Base-by-base conservation (phyloP, 92 coral and sea anemone species). In the Palythoa caribaeorum region DNA sequence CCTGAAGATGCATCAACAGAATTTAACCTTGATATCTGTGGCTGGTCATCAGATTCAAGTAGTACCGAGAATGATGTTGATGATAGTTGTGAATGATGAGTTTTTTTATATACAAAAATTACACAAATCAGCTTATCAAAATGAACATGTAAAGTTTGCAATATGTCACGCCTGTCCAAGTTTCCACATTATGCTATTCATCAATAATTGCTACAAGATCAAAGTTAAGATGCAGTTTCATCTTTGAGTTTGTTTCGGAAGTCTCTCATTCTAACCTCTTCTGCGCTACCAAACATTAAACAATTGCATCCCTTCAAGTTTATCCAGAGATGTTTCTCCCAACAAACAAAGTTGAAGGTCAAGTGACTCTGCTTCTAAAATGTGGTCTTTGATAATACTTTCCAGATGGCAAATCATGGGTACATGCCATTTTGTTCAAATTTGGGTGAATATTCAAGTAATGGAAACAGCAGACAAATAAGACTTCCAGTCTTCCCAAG, bases 381-480 rank as follows among this genome's bases (percentile, higher is more conserved):
- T 73, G 50, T 73, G 54, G 75, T 71, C 75, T 37, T 71, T 71
- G 48, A 71, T 28, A 2, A 38, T 73, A 73, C 77, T 73, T 2
- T 2, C 53, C 77, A 73, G 3, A 38, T 28, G 51, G 48, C 77
- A 73, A 73, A 73, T 73, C 52, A 73, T 5, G 77, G 36, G 77
- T 5, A 73, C 77, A 73, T 21, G 77, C 39, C 38, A 35, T 74
- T 74, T 59, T 74, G 79, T 63, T 74, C 55, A n/a, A 28, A 38
- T 74, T 44, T 74, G 38, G 79, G 57, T 48, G 37, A 75, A 47
- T 75, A 36, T 75, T 75, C n/a, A 75, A 75, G 57, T 5, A 47
- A 10, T n/a, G 3, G 79, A 75, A 75, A 75, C 60, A 50, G n/a
- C 79, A 75, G 57, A 75, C 47, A 75, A 75, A 75, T 75, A 75